Evolutionary conservation across 2,888 invertebrate species (phyloP).

Genomic region (Digitonthophagus gazella): DNA sequence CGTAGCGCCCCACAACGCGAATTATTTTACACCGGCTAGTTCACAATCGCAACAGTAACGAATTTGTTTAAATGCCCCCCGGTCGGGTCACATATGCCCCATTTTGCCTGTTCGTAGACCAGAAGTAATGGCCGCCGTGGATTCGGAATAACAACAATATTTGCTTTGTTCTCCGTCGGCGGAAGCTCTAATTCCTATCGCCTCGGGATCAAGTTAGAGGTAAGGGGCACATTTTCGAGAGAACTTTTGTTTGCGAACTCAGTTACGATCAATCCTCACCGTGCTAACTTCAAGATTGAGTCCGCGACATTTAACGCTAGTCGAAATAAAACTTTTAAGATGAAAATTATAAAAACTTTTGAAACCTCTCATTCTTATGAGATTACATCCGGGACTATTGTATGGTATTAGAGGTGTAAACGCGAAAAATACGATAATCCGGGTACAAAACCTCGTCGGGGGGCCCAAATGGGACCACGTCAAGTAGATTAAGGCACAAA

Average conservation of each 20-base stretch:
- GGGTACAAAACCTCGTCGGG: neutral
- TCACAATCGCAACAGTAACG: slow-evolving; percentile 25
- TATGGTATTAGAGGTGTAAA: neutral
- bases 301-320: too few species aligned
- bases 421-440: slow-evolving; percentile 2
- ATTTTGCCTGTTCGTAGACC: neutral
- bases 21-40: slow-evolving; percentile 37
- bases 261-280: too few species aligned
- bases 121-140: neutral
- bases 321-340: too few species aligned
- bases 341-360: too few species aligned
- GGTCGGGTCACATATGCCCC: slow-evolving; percentile 12
- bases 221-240: too few species aligned
- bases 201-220: too few species aligned
- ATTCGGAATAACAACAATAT: neutral
- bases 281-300: too few species aligned
- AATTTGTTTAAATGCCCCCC: slow-evolving; percentile 26
- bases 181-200: too few species aligned
- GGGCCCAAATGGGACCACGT: slow-evolving; percentile 22
- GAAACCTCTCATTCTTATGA: neutral
- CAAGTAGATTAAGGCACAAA: slow-evolving; percentile 37
- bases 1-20: slow-evolving; percentile 45
- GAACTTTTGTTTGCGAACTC: too few species aligned
- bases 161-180: too few species aligned
- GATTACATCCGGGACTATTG: neutral